phyloP scores from a whole-genome alignment of 2,113 vertebrate genomes.

The Dasyornis broadbenti region DNA sequence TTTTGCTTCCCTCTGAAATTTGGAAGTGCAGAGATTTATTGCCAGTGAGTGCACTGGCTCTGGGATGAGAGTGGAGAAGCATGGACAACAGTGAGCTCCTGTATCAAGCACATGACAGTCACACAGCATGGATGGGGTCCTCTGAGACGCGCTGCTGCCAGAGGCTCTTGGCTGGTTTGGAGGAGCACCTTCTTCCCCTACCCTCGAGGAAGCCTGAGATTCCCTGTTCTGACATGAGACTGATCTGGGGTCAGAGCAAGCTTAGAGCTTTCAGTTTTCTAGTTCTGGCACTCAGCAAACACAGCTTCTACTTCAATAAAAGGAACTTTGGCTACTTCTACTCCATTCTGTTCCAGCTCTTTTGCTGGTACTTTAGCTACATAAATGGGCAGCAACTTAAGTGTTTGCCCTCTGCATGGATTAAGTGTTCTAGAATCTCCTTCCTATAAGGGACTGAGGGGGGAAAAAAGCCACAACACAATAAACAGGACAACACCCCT shows the following conservation, averaged over 20 bases:
- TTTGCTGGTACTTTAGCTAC: background rate
- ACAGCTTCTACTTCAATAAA: background rate
- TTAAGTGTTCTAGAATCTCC: background rate
- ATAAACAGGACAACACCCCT: background rate
- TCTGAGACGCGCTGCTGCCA: slow-evolving; percentile 43
- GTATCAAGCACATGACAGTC: slow-evolving; percentile 53
- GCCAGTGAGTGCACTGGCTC: background rate
- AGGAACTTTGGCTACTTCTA: background rate
- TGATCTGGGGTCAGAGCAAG: background rate
- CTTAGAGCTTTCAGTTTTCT: background rate
- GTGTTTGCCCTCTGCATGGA: background rate
- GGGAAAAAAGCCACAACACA: background rate
- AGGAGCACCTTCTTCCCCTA: slow-evolving; percentile 18
- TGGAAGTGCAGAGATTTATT: background rate
- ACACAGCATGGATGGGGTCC: slow-evolving; percentile 57
- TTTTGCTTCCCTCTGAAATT: background rate
- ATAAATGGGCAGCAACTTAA: background rate
- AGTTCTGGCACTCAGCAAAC: background rate
- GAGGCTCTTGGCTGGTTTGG: background rate
- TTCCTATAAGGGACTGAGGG: background rate
- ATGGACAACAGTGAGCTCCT: slow-evolving; percentile 48
- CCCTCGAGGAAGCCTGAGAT: background rate
- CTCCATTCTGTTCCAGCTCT: background rate
- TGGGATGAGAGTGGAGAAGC: slow-evolving; percentile 57
- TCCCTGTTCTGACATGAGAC: background rate